A percentile compares a stretch with the other conserved stretches of the same genome.
phyloP scores from a whole-genome alignment of 2,888 invertebrate genomes.

The Falcaria lacertinaria region DNA sequence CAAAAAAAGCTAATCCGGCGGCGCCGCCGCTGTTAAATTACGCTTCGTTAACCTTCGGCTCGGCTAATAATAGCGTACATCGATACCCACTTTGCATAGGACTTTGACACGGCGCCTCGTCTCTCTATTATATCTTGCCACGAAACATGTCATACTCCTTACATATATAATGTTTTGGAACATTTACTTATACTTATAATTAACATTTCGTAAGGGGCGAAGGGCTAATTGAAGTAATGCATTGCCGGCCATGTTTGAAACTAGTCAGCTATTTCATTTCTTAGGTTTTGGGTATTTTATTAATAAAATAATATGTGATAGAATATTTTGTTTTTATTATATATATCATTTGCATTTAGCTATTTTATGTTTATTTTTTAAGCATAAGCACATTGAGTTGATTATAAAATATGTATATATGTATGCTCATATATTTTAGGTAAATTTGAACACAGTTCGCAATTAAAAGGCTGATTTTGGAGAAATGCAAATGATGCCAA shows the following conservation, averaged over 20 bases:
- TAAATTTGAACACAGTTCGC: conserved; percentile 24
- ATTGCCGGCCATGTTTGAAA: conserved; percentile 34
- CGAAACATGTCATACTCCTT: conserved; percentile 43
- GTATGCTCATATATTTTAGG: conserved; percentile 30
- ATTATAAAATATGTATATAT: conserved; percentile 35
- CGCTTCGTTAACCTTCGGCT: conserved; percentile 53
- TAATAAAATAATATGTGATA: conserved; percentile 23
- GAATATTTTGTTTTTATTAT: conserved; percentile 28
- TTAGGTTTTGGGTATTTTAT: conserved; percentile 28
- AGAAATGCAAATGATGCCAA: conserved; percentile 25
- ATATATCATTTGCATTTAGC: conserved; percentile 38
- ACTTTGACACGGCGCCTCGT: conserved; percentile 34
- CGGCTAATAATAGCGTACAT: conserved; percentile 36
- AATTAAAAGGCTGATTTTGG: conserved; percentile 22
- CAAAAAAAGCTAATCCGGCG: conserved; percentile 57
- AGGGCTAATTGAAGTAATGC: conserved; percentile 13
- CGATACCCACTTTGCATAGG: conserved; percentile 27
- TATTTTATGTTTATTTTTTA: conserved; percentile 17
- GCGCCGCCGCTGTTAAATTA: conserved; percentile 57
- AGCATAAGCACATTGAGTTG: conserved; percentile 13
- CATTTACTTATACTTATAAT: conserved; percentile 15
- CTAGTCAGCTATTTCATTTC: conserved; percentile 50
- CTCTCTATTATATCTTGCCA: conserved; percentile 69
- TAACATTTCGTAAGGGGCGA: conserved; percentile 14
- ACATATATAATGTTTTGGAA: conserved; percentile 26